A percentile compares a stretch with the other conserved stretches of the same genome.
Evolutionary conservation across 2,797 vertebrate genomes (phyloP).

Genomic region (Anabas testudineus): DNA sequence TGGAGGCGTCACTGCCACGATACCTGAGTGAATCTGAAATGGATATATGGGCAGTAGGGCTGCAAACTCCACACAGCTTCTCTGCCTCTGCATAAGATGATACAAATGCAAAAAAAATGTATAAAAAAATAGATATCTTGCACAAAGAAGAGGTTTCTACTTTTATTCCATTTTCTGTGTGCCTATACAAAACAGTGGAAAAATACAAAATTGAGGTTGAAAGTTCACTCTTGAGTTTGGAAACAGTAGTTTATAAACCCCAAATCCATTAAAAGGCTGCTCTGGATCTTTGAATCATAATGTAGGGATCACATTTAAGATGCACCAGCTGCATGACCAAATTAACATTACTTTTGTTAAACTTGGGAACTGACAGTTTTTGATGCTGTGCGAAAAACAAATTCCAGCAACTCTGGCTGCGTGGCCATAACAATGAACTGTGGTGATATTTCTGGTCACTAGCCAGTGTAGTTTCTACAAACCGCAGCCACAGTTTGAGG

Average conservation of each 20-base stretch:
- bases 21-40: slow-evolving; percentile 74
- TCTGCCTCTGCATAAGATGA: slow-evolving; percentile 22
- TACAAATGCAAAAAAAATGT: slow-evolving; percentile 27
- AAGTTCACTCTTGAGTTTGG: background rate
- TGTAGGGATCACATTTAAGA: background rate
- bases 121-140: slow-evolving; percentile 4
- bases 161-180: slow-evolving; percentile 5
- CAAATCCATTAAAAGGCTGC: background rate
- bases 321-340: background rate
- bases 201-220: background rate
- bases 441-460: slow-evolving; percentile 5
- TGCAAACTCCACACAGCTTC: slow-evolving; percentile 28
- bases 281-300: background rate
- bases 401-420: too few species aligned
- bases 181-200: slow-evolving; percentile 5
- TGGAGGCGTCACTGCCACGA: slow-evolving; percentile 70
- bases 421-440: too few species aligned
- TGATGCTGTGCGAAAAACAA: background rate
- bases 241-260: background rate
- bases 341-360: background rate
- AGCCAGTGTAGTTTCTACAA: slow-evolving; percentile 1
- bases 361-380: too few species aligned
- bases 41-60: slow-evolving; percentile 64
- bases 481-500: background rate
- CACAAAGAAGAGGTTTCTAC: slow-evolving; percentile 7